Evolutionary conservation across 2,113 vertebrate genomes (phyloP), one percentile per base, ranked within the genome.

Genomic region (Channa argus): DNA sequence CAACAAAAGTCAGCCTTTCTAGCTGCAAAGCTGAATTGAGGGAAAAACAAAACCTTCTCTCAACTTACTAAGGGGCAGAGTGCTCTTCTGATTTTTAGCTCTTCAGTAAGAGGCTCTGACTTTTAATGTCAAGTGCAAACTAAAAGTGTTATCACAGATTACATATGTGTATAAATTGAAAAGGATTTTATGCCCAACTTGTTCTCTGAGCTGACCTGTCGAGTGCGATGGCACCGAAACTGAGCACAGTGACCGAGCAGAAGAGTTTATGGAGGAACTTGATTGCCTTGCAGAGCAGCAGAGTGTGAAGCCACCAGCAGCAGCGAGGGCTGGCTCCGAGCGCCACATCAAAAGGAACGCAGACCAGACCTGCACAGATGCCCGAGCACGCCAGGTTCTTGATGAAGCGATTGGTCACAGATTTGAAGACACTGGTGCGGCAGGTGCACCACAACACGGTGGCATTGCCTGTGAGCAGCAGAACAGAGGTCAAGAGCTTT

Each of bases 211-310:
- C 83, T 66, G 37, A 95, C 94, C 94, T 94, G 91, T 95, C 94
- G 2, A 95, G 88, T 0, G 93, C 94, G 14, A 95, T 94, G 86
- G 95, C 95, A 43, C 96, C 95, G 90, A 99, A 99, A 85, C 96
- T 99, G 74, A 99, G 97, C 87, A 99, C 92, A 5, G 95, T 97
- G 87, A 95, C 97, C 0, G 98, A 99, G 88, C 98, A 97, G 93
- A 98, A 99, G 63, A 99, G 96, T 84, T 96, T 97, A 80, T 99
- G 98, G 53, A 99, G 92, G 90, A 99, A 99, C 87, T 98, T 99
- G 88, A 97, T 89, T 56, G 94, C 91, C 90, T 96, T 98, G 93
- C 98, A 99, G 92, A 99, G 94, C 51, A 96, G 75, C 89, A 96
- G 87, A 0, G 95, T 95, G 59, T 97, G 96, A 55, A 97, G 93